Conservation (phyloP, 2,888 invertebrate genomes). For the Athalia circularis region DNA sequence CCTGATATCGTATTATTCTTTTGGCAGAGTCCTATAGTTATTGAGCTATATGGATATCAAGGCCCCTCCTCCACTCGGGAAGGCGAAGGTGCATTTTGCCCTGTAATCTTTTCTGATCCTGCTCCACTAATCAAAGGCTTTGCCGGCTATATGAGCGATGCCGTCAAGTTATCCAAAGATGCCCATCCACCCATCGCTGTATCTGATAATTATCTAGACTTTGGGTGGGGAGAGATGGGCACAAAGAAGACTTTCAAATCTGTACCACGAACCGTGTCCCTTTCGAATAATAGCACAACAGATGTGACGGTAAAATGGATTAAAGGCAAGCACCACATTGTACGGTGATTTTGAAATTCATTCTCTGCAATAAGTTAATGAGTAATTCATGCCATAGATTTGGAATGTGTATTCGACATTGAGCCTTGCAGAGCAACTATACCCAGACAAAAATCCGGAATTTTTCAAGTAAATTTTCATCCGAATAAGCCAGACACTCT, state of each 20-base stretch:
- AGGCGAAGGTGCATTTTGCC: slow-evolving; percentile 37
- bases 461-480: slow-evolving; percentile 69
- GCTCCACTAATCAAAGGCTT: slow-evolving; percentile 57
- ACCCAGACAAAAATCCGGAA: slow-evolving; percentile 59
- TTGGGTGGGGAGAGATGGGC: slow-evolving; percentile 61
- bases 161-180: slow-evolving; percentile 47
- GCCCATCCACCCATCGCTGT: slow-evolving; percentile 63
- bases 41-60: slow-evolving; percentile 63
- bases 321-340: slow-evolving; percentile 54
- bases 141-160: slow-evolving; percentile 65
- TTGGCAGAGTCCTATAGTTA: slow-evolving; percentile 65
- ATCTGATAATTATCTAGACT: slow-evolving; percentile 67
- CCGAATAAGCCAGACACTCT: slow-evolving; percentile 62
- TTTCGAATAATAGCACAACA: slow-evolving; percentile 60
- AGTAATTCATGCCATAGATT: slow-evolving; percentile 57
- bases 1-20: slow-evolving; percentile 17
- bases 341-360: slow-evolving; percentile 1
- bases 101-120: slow-evolving; percentile 53
- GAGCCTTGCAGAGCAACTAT: slow-evolving; percentile 63
- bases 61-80: slow-evolving; percentile 36
- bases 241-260: slow-evolving; percentile 42
- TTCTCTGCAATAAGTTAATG: not conserved
- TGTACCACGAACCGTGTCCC: slow-evolving; percentile 55
- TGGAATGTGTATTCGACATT: slow-evolving; percentile 64
- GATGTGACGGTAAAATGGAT: slow-evolving; percentile 62